Evolutionary conservation across 2,797 vertebrate genomes (phyloP).

Genomic region (Chloroceryle inda): DNA sequence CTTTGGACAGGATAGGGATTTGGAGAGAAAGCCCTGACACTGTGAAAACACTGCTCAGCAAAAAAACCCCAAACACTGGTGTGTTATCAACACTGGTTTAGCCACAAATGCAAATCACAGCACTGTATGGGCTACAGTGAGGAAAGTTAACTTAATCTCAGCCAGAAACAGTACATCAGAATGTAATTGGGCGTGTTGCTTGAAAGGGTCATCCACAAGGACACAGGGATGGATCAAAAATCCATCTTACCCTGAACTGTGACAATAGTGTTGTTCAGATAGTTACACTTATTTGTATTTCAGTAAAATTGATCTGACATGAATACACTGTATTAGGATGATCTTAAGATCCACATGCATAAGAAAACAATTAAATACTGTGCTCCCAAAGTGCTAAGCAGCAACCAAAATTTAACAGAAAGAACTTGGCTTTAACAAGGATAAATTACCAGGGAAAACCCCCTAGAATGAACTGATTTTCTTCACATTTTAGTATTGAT

Average conservation of each 20-base stretch:
- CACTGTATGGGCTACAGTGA: neutral
- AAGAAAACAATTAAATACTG: neutral
- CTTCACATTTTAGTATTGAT: neutral
- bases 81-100: neutral
- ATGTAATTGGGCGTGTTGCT: neutral
- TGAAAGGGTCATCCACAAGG: neutral
- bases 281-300: neutral
- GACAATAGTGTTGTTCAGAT: neutral
- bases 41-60: neutral
- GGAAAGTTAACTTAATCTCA: neutral
- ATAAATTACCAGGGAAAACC: neutral
- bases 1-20: neutral
- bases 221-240: neutral
- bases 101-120: neutral
- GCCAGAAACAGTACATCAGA: neutral
- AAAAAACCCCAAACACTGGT: neutral
- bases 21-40: neutral
- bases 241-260: neutral
- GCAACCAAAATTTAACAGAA: neutral
- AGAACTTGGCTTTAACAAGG: fast-evolving
- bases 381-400: neutral
- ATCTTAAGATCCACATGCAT: neutral
- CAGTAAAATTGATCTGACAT: neutral
- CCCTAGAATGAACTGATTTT: neutral
- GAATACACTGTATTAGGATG: neutral